phyloP scores from a whole-genome alignment of 2,113 vertebrate genomes.

The Trichomycterus rosablanca region DNA sequence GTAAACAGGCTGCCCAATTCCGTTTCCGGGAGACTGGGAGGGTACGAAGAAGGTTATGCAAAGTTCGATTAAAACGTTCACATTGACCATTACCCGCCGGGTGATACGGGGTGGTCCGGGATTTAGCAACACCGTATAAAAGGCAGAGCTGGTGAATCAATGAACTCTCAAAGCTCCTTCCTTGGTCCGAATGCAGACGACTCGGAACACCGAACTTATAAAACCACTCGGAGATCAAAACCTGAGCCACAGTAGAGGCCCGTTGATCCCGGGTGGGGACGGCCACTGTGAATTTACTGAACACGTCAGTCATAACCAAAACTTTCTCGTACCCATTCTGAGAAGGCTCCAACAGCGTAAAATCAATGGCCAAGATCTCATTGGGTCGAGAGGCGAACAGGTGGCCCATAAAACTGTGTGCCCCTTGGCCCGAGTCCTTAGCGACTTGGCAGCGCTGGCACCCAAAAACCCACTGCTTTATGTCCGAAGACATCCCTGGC shows the following conservation, averaged over 20 bases:
- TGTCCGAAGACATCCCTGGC: conserved; percentile 10
- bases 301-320: conserved; percentile 4
- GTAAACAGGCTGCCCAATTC: neutral
- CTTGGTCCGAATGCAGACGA: neutral
- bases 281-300: neutral
- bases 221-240: neutral
- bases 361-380: conserved; percentile 16
- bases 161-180: neutral
- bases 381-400: neutral
- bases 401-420: conserved; percentile 5
- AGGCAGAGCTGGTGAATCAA: too few relatives aligned
- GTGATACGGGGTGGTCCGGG: too few relatives aligned
- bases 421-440: neutral
- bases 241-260: neutral
- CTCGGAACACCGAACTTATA: neutral
- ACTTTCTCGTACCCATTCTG: too few relatives aligned
- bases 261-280: neutral
- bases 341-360: conserved; percentile 1
- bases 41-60: neutral
- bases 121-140: too few relatives aligned
- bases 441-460: conserved; percentile 6
- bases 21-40: neutral
- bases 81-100: neutral
- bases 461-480: neutral
- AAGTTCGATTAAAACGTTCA: too few relatives aligned